Evolutionary conservation across 2,113 vertebrate species (phyloP).

Genomic region (Cololabis saira): DNA sequence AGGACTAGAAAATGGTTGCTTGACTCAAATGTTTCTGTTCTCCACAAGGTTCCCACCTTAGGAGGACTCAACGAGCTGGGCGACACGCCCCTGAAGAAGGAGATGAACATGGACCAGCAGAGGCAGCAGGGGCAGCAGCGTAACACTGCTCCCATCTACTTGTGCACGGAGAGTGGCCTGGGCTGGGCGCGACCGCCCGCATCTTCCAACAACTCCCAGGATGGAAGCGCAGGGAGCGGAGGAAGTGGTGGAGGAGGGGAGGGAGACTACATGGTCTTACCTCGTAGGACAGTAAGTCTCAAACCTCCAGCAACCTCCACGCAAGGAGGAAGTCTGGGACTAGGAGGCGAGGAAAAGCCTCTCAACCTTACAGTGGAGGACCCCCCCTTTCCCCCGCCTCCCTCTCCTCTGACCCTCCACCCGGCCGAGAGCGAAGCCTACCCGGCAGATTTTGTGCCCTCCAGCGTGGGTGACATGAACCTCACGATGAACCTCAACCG

Average conservation of each 20-base stretch:
- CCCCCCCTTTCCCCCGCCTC: conserved; percentile 85
- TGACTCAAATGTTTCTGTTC: neutral
- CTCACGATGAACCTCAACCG: conserved; percentile 90
- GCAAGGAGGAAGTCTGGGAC: conserved; percentile 70
- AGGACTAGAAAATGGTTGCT: neutral
- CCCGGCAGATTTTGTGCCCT: conserved; percentile 86
- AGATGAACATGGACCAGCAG: conserved; percentile 86
- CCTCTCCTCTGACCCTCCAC: conserved; percentile 84
- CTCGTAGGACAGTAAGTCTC: conserved; percentile 91
- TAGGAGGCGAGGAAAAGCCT: conserved; percentile 86
- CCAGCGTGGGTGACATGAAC: conserved; percentile 86
- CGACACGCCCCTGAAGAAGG: conserved; percentile 85
- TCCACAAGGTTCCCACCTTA: conserved; percentile 86
- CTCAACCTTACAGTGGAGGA: conserved; percentile 87
- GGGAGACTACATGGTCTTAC: conserved; percentile 98
- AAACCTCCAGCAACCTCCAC: conserved; percentile 83
- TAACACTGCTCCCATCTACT: conserved; percentile 85
- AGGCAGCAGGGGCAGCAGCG: conserved; percentile 76
- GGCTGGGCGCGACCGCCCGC: conserved; percentile 85
- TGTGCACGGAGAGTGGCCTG: conserved; percentile 93
- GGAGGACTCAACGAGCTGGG: conserved; percentile 88
- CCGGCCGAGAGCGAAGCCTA: conserved; percentile 87
- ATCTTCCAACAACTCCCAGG: conserved; percentile 75
- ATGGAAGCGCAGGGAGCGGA: conserved; percentile 67
- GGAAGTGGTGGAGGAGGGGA: conserved; percentile 81